Base-by-base conservation (phyloP, 2,888 invertebrate genomes). In the Sinopyrophorus schimmeli region DNA sequence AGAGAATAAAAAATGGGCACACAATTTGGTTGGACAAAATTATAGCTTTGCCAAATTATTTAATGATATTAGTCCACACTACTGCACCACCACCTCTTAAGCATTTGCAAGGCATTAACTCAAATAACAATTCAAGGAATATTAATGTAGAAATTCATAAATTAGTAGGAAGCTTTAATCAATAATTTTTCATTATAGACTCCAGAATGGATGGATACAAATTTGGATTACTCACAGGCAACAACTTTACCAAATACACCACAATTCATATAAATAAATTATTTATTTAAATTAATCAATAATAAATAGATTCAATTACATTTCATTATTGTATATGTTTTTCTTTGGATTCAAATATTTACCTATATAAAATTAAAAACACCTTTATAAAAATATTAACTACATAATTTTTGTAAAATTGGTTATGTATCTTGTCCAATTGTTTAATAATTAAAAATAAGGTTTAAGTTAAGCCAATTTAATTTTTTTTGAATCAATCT, bases 21-120 rank as follows among this genome's bases (percentile, higher is more conserved):
- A 76, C 77, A 40, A 75, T 84, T 3, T 75, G 75, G 34, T 69
- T 84, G 11, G 74, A 75, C 7, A 75, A 77, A 41, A 70, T 84
- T 15, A 76, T 74, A 62, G 78, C 81, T 2, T 71, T 80, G 51
- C 77, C 77, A 2, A 79, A 81, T 57, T 79, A 80, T 54, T 69
- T 83, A 4, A 75, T 82, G 38, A 72, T 84, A 3, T 72, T 81
- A 54, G 78, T 84, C 3, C 79, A 83, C 57, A 84, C 84, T 0
- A 83, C 83, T 1, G 79, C 79, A 0, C 81, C 80, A 1, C 65
- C 81, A 6, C 61, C 66, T 6, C 12, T 44, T 14, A 5, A 15
- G 20, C 35, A 38, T 27, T 11, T 23, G 14, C 15, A 23, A 21
- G 12, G 18, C 11, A 17, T 2, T 3, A 12, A 15, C 4, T n/a